These are phyloP conservation scores for Cepaea hortensis DNA, from an alignment of 2,888 invertebrate species.

Conservation along the genomic window DNA sequence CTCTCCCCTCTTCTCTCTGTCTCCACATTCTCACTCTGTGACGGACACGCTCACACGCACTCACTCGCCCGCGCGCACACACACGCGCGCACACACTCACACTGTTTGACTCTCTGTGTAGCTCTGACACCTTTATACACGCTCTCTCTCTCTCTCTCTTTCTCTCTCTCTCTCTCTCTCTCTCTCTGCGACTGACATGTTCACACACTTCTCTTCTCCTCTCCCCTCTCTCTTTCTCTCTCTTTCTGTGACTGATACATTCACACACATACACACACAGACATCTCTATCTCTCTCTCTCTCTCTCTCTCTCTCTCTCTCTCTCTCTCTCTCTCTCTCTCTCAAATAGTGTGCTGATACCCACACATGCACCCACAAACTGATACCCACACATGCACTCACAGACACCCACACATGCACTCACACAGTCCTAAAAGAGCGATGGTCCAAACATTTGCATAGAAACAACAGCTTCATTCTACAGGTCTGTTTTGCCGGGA, in stretches of 20 bases:
- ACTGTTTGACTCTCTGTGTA: conserved; percentile 21
- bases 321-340: conserved; percentile 2
- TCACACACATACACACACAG: background rate
- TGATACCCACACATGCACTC: too few species aligned
- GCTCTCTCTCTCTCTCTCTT: too few species aligned
- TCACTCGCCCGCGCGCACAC: background rate
- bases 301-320: background rate
- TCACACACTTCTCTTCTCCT: background rate
- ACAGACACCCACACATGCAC: too few species aligned
- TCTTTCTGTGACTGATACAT: conserved; percentile 11
- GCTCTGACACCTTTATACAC: background rate
- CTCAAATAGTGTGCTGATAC: too few species aligned
- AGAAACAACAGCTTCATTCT: too few species aligned
- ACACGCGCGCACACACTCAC: background rate
- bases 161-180: background rate
- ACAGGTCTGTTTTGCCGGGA: too few species aligned
- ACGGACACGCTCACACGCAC: background rate
- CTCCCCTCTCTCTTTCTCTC: conserved; percentile 1
- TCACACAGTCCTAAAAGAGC: too few species aligned
- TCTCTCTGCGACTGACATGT: background rate
- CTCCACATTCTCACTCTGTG: conserved; percentile 26
- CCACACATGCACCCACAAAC: too few species aligned
- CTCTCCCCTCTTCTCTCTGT: background rate
- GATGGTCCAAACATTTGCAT: too few species aligned
- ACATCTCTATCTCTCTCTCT: too few species aligned